A percentile compares a stretch with the other conserved stretches of the same genome.
These are phyloP conservation scores for Galagoides demidoff DNA, from an alignment of 2,797 vertebrate genomes.

Conservation along the genomic window DNA sequence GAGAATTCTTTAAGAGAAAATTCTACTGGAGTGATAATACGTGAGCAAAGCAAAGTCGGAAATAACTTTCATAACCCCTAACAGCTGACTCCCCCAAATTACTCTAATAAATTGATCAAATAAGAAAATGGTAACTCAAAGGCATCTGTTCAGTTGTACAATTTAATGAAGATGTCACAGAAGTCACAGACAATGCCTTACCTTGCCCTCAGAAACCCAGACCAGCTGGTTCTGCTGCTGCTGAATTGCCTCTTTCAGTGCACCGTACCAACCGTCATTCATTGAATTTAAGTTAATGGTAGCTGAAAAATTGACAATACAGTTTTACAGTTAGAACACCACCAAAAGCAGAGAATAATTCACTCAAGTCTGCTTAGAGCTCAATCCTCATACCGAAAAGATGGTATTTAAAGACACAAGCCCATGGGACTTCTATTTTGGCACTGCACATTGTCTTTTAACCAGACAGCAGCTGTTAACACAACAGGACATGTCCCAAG, in stretches of 20 bases:
- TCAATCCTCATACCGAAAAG: not conserved
- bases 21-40: not conserved
- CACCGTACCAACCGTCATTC: conserved; percentile 99
- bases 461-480: not conserved
- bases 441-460: not conserved
- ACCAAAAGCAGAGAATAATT: not conserved
- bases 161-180: not conserved
- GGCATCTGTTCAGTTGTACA: not conserved
- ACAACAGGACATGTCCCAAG: not conserved
- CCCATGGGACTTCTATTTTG: not conserved
- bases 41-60: not conserved
- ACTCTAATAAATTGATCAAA: not conserved
- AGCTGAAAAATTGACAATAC: conserved; percentile 87
- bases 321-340: not conserved
- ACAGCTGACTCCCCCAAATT: not conserved
- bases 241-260: conserved; percentile 96
- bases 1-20: conserved; percentile 2
- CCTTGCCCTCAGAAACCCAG: conserved; percentile 99
- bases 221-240: conserved; percentile 99
- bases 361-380: not conserved
- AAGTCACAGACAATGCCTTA: conserved; percentile 82
- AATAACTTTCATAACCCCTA: not conserved
- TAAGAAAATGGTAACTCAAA: conserved; percentile 25
- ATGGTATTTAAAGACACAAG: not conserved
- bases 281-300: conserved; percentile 99